Base-by-base conservation (phyloP, 2,113 vertebrate species). In the Paedocypris sp. region DNA sequence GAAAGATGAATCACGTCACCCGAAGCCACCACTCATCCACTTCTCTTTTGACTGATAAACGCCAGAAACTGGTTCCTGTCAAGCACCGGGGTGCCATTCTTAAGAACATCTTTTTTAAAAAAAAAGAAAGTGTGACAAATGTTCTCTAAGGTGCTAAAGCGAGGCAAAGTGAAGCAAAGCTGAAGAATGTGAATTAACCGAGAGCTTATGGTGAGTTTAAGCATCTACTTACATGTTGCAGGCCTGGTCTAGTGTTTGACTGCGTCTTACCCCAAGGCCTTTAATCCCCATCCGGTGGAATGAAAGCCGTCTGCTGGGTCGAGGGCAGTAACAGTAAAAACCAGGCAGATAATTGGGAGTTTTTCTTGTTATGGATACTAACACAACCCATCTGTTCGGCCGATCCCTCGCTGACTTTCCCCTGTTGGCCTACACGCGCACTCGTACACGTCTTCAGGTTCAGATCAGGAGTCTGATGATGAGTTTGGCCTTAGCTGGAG, bases 211-310 rank as follows among this genome's bases (percentile, higher is more conserved):
- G 28, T 53, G 32, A 31, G 23, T 31, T 16, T 43, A 3, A 6
- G 32, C 26, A 16, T 53, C 8, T 9, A 38, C 20, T 19, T 39
- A 12, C 51, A 26, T 16, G 16, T 35, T 67, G 67, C 64, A 64
- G 43, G 71, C 22, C 49, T 62, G 56, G 59, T 52, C 68, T 48
- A 29, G 11, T 22, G 41, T 11, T 8, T 50, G 43, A 45, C 25
- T 43, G 39, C 60, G 35, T 67, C 52, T 58, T 42, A 26, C 20
- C n/a, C 58, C 56, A 51, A 61, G 48, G 39, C 69, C 64, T 74
- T 68, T 70, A 46, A 5, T 58, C 74, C n/a, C 80, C 77, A 79
- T 79, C 77, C 79, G 77, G 73, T 69, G 54, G 46, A 1, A 48
- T 62, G 71, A 43, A 16, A 63, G 53, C 29, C 6, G 41, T 63